Evolutionary conservation across 2,797 vertebrate species (phyloP), one percentile per base, ranked within the genome.

Genomic region (Petrocephalus schoutedeni): DNA sequence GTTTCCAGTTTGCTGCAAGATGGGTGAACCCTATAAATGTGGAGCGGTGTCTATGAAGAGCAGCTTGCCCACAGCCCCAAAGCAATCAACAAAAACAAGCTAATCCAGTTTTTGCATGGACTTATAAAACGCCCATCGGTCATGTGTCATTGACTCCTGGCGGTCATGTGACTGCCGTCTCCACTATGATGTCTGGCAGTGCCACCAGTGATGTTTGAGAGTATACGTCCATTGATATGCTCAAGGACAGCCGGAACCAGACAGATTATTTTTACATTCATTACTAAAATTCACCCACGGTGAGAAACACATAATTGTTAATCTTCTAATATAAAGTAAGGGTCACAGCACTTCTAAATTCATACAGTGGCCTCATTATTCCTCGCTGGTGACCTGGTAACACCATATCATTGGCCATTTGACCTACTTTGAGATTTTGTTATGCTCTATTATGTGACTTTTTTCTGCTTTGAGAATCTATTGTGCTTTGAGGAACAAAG

Each of bases 181-280:
- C 16, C 2, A 36, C 19, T 49, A n/a, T 80, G 74, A 80, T 80
- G 71, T 77, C 71, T n/a, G 3, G 32, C 28, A 36, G 28, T 1
- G 12, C 67, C 32, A 28, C 67, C 5, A 1, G 41, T 80, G 74
- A 49, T 49, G 74, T 80, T 49, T 80, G 41, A 49, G 45, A 77
- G 45, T 49, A 36, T 45, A 45, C 16, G 45, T 77, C n/a, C 71
- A 9, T 36, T 77, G 74, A n/a, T 3, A 80, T n/a, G 74, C 74
- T 49, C 74, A 80, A 80, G 74, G 74, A 80, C 74, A 80, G 74
- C 41, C 16, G 2, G 74, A 49, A 21, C 74, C 74, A 45, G 74
- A 21, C 41, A 49, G 19, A 49, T 80, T 71, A 71, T 71, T 80
- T 80, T 80, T 80, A 80, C 74, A 49, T 80, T 80, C 41, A 80